These are phyloP conservation scores for Crocidura indochinensis DNA, from an alignment of 2,797 vertebrate genomes.

Conservation along the genomic window DNA sequence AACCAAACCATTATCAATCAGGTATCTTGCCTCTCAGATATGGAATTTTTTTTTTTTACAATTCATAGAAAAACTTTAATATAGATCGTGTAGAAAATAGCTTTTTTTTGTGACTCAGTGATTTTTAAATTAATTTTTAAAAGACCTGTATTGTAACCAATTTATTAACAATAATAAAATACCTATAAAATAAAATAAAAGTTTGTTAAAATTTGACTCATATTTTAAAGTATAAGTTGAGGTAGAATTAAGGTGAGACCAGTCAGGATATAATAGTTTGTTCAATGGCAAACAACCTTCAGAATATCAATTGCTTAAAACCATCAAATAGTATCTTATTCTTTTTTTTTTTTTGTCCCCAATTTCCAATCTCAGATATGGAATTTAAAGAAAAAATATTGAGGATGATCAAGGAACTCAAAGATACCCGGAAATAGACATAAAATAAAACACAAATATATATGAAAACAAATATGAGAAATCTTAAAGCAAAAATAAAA, in stretches of 20 bases:
- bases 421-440: too few species aligned
- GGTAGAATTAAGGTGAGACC: background rate
- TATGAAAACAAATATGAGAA: too few species aligned
- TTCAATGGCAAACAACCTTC: background rate
- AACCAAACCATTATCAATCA: too few species aligned
- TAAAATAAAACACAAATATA: too few species aligned
- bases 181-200: background rate
- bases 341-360: too few species aligned
- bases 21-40: too few species aligned
- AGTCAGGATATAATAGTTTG: conserved; percentile 15
- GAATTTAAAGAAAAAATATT: too few species aligned
- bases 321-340: conserved; percentile 19
- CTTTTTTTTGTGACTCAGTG: conserved; percentile 19
- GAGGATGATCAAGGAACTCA: too few species aligned
- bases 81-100: background rate
- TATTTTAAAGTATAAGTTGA: conserved; percentile 43
- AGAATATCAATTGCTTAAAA: background rate
- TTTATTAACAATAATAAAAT: conserved; percentile 6
- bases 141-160: conserved; percentile 3
- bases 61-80: conserved; percentile 45
- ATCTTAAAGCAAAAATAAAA: too few species aligned
- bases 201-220: conserved; percentile 4
- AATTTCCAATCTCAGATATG: too few species aligned
- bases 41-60: too few species aligned
- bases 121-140: conserved; percentile 41